Percentiles rank a stretch among this genome's conserved stretches.
These are phyloP conservation scores for Hesperia comma DNA, from an alignment of 2,888 invertebrate species.

Conservation along the genomic window DNA sequence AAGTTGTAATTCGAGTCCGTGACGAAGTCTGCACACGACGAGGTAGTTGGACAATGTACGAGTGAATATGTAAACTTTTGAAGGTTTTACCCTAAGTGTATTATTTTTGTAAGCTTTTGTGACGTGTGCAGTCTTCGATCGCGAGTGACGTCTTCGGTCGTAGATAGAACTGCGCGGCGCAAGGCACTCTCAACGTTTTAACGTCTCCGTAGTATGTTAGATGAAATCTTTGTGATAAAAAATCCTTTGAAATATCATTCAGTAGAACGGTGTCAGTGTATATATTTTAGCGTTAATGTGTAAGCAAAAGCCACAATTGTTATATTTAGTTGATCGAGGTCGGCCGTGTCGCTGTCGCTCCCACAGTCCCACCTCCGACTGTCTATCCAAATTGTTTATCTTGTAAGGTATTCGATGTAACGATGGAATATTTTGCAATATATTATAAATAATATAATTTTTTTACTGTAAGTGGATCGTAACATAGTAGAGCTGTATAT, in stretches of 20 bases:
- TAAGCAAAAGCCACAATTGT: constrained; percentile 65
- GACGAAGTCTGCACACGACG: constrained; percentile 1
- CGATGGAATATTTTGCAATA: constrained; percentile 83
- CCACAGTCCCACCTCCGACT: constrained; percentile 58
- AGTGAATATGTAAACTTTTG: constrained; percentile 7
- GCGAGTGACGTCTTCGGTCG: background rate
- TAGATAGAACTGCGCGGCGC: constrained; percentile 43
- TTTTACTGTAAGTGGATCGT: constrained; percentile 78
- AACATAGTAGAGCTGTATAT: constrained; percentile 78
- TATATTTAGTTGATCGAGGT: constrained; percentile 77
- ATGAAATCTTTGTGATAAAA: constrained; percentile 78
- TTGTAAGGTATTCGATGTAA: constrained; percentile 69
- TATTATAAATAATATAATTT: constrained; percentile 62
- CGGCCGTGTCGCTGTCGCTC: constrained; percentile 50
- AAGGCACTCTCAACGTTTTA: constrained; percentile 51
- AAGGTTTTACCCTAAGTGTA: constrained; percentile 20
- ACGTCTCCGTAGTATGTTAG: constrained; percentile 69
- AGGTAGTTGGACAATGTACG: constrained; percentile 22
- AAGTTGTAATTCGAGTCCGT: background rate
- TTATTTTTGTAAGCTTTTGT: constrained; percentile 35
- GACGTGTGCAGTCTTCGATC: constrained; percentile 16
- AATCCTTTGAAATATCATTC: constrained; percentile 68
- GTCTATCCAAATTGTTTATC: constrained; percentile 49
- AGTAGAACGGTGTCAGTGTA: constrained; percentile 66
- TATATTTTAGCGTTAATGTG: constrained; percentile 63